phyloP scores from a whole-genome alignment of 64 coral and sea anemone species.

The Acropora tenuis region DNA sequence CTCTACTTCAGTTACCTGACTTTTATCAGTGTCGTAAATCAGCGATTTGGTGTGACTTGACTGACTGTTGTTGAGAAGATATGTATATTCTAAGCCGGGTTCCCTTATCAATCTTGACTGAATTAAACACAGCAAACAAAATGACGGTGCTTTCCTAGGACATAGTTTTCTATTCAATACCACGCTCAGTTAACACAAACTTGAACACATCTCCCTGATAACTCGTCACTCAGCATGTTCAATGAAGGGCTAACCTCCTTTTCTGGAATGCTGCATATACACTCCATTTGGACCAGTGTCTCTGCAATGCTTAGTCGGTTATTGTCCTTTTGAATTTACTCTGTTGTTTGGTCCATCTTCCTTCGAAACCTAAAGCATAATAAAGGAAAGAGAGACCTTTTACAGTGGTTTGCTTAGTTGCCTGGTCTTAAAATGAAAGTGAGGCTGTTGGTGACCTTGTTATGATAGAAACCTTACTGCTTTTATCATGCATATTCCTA shows the following conservation, averaged over 20 bases:
- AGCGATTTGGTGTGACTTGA: too few relatives aligned
- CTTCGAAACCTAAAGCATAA: constrained; percentile 24
- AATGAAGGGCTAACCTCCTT: too few relatives aligned
- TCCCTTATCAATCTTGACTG: not conserved
- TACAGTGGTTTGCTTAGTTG: too few relatives aligned
- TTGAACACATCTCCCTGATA: not conserved
- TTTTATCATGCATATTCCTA: too few relatives aligned
- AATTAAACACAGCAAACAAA: not conserved
- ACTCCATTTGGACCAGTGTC: too few relatives aligned
- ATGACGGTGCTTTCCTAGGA: not conserved
- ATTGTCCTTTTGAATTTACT: constrained; percentile 23
- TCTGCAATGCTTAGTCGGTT: not conserved
- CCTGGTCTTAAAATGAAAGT: too few relatives aligned
- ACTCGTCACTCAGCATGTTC: not conserved
- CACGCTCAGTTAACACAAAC: not conserved
- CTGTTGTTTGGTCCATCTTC: constrained; percentile 37
- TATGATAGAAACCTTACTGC: too few relatives aligned
- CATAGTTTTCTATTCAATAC: not conserved
- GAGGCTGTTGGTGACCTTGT: too few relatives aligned
- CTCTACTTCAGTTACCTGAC: too few relatives aligned
- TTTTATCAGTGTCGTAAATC: too few relatives aligned
- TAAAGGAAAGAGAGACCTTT: not conserved
- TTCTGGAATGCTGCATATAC: not conserved
- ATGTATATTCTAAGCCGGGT: too few relatives aligned
- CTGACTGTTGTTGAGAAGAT: too few relatives aligned